phyloP scores from a whole-genome alignment of 2,888 invertebrate species.

The Scelioninae gen. 2 region DNA sequence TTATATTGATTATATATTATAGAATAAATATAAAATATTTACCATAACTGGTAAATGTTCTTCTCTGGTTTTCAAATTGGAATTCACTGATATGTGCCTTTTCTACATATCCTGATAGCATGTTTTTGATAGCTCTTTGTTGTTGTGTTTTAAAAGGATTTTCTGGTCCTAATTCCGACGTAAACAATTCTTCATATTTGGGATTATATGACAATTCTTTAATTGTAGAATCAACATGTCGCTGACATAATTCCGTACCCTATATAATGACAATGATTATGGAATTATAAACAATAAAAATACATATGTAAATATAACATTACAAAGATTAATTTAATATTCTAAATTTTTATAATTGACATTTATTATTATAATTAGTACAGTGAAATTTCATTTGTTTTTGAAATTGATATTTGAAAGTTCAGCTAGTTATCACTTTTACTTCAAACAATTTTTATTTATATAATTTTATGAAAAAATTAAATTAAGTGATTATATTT shows the following conservation, averaged over 20 bases:
- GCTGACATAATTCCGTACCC: conserved; percentile 83
- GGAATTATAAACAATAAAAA: too few species aligned
- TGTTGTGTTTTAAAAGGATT: conserved; percentile 96
- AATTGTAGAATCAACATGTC: conserved; percentile 85
- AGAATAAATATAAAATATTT: not conserved
- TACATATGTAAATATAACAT: too few species aligned
- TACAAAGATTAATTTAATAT: too few species aligned
- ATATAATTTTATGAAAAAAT: too few species aligned
- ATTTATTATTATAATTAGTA: too few species aligned
- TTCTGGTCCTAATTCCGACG: conserved; percentile 92
- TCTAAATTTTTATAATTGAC: too few species aligned
- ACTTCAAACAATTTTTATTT: too few species aligned
- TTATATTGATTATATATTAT: not conserved
- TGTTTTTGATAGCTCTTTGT: conserved; percentile 91
- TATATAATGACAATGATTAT: too few species aligned
- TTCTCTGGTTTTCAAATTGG: conserved; percentile 96
- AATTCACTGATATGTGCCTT: conserved; percentile 96
- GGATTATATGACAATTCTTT: conserved; percentile 94
- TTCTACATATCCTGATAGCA: conserved; percentile 95
- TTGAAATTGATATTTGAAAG: too few species aligned
- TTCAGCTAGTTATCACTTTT: too few species aligned
- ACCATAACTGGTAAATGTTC: conserved; percentile 95
- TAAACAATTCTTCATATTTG: conserved; percentile 94
- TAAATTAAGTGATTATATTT: too few species aligned
- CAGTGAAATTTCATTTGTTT: too few species aligned